Evolutionary conservation across 2,888 invertebrate species (phyloP).

Genomic region (Tholera decimalis): DNA sequence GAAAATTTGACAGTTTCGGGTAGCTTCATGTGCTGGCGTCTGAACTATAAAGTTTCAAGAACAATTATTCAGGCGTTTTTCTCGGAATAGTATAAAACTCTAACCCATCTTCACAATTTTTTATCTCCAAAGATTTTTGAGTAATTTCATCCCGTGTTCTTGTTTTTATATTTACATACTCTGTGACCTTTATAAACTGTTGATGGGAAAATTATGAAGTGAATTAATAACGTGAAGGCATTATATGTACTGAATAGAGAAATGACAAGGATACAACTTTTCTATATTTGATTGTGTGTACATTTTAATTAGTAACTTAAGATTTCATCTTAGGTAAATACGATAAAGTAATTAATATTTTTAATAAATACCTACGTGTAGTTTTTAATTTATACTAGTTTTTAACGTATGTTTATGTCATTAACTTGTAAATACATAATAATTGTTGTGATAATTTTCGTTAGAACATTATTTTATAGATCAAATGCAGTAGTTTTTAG

Average conservation of each 20-base stretch:
- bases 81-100: too few species aligned
- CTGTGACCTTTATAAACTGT: constrained; percentile 14
- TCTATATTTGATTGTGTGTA: constrained; percentile 48
- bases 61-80: too few species aligned
- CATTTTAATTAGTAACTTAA: constrained; percentile 45
- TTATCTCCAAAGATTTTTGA: too few species aligned
- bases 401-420: constrained; percentile 48
- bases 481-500: constrained; percentile 27
- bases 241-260: constrained; percentile 8
- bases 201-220: constrained; percentile 25
- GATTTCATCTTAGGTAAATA: constrained; percentile 56
- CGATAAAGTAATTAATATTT: constrained; percentile 62
- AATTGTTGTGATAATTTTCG: constrained; percentile 75
- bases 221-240: constrained; percentile 11
- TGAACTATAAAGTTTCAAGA: too few species aligned
- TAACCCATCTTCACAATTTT: too few species aligned
- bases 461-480: constrained; percentile 52
- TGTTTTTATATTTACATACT: neutral
- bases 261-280: constrained; percentile 38
- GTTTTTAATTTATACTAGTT: constrained; percentile 64
- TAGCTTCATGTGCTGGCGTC: too few species aligned
- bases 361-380: constrained; percentile 59
- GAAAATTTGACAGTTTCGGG: too few species aligned
- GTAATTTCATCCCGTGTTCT: too few species aligned
- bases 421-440: constrained; percentile 69